Evolutionary conservation across 2,797 vertebrate species (phyloP).

Genomic region (Adrianichthys oophorus): DNA sequence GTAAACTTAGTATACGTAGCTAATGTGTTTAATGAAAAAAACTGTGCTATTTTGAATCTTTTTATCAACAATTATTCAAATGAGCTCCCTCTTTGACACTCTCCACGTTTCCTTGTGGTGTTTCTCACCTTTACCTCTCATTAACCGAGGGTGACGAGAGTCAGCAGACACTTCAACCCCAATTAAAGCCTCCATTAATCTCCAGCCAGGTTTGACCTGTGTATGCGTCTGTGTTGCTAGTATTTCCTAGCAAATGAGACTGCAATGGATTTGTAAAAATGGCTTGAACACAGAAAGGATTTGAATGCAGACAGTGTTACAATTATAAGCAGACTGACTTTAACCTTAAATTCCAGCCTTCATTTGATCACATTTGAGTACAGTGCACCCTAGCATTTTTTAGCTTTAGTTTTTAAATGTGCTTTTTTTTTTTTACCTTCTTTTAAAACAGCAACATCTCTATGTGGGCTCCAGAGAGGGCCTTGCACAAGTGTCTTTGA

Average conservation of each 20-base stretch:
- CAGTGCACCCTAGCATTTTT: too few relatives aligned
- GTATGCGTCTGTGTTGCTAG: constrained; percentile 9
- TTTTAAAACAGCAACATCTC: constrained; percentile 90
- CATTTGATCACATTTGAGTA: background rate
- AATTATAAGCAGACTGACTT: background rate
- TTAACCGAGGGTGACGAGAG: constrained; percentile 67
- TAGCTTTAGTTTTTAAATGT: background rate
- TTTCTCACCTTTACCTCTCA: constrained; percentile 38
- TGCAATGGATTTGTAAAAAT: constrained; percentile 32
- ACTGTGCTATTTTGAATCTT: constrained; percentile 12
- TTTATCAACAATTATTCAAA: constrained; percentile 19
- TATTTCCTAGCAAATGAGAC: constrained; percentile 35
- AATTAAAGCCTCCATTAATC: constrained; percentile 72
- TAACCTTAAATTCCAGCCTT: background rate
- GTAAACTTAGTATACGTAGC: constrained; percentile 3
- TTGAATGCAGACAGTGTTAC: background rate
- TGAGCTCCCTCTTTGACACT: constrained; percentile 14
- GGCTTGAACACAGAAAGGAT: constrained; percentile 8
- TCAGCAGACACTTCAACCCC: constrained; percentile 69
- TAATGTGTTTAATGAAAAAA: constrained; percentile 13
- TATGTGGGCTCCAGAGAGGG: constrained; percentile 91
- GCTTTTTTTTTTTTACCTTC: constrained; percentile 24
- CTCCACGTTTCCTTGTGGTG: constrained; percentile 9
- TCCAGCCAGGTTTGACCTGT: constrained; percentile 49
- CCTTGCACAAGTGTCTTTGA: constrained; percentile 91